Evolutionary conservation across 2,888 invertebrate species (phyloP), one percentile per base, ranked within the genome.

Genomic region (Mesorhabditis sp.): DNA sequence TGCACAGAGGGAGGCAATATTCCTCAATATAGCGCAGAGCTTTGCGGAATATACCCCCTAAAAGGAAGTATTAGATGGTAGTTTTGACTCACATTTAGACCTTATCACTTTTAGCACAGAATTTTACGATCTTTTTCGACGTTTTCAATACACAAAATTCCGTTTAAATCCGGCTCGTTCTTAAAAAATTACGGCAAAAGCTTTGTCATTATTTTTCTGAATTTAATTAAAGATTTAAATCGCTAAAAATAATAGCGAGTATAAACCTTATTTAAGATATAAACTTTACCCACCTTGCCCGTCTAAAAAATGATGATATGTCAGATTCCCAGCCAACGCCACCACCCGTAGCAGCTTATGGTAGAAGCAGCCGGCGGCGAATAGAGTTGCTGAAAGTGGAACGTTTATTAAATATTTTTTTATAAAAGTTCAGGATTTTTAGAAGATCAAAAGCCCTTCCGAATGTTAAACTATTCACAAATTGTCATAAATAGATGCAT

Each of bases 261-360:
- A 28, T 28, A 28, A 28, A 28, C 28, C 28, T 28, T 28, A 1
- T 28, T 28, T 2, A 28, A 28, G 28, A 28, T 28, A 28, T 28
- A 28, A 28, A 28, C 28, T 28, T 28, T 28, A 28, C 42, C 13
- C 42, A 76, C 76, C 76, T 74, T 76, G 76, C 6, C 75, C 72
- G 65, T 76, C 76, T 3, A 76, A 72, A 58, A 70, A 67, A 3
- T 73, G 61, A 45, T 76, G 76, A 45, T 76, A 76, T 28, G 70
- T 68, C 4, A 76, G 45, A 62, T 76, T 76, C 13, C 76, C 76
- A 28, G 69, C 43, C 43, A 75, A 65, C 6, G 68, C 62, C 4
- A 64, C 7, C 44, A 43, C 28, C 4, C 63, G 62, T 4, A 10
- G 68, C 69, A 44, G 66, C 41, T 5, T 50, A 28, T 41, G 50